phyloP scores from a whole-genome alignment of 2,888 invertebrate genomes.

The Carabus problematicus region DNA sequence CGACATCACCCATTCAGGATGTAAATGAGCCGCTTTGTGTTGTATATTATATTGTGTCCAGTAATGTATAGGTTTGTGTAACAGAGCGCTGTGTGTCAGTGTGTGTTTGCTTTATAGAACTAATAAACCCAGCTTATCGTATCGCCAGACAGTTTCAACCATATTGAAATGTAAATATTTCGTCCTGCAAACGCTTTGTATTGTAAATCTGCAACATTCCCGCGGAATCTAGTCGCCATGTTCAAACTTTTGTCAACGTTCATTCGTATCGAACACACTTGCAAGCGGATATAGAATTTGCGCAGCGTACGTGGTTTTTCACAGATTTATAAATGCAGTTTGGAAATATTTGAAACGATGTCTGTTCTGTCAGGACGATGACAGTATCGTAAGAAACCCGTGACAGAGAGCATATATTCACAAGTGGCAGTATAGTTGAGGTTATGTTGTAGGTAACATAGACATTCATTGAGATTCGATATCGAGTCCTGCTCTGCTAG shows the following conservation, averaged over 20 bases:
- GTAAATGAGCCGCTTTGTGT: background rate
- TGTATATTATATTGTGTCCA: constrained; percentile 11
- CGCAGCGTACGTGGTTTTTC: background rate
- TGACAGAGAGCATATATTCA: too few species aligned
- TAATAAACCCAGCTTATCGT: constrained; percentile 31
- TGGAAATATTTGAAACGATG: background rate
- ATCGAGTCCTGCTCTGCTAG: too few species aligned
- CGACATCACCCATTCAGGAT: constrained; percentile 2
- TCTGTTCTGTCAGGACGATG: background rate
- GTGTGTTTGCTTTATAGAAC: constrained; percentile 19
- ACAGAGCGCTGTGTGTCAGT: background rate
- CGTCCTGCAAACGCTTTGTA: constrained; percentile 18
- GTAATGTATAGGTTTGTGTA: background rate
- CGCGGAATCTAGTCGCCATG: constrained; percentile 11
- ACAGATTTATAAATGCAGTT: background rate
- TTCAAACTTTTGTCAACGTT: constrained; percentile 6
- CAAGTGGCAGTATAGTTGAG: too few species aligned
- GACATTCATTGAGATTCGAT: too few species aligned
- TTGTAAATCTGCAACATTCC: constrained; percentile 13
- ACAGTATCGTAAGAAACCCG: too few species aligned
- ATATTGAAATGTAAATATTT: constrained; percentile 38
- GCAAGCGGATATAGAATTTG: background rate
- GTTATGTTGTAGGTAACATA: too few species aligned
- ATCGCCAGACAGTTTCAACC: constrained; percentile 25
- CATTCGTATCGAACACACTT: background rate